A percentile compares a stretch with the other conserved stretches of the same genome.
These are phyloP conservation scores for Trematomus loennbergii DNA, from an alignment of 2,113 vertebrate genomes.

Conservation along the genomic window DNA sequence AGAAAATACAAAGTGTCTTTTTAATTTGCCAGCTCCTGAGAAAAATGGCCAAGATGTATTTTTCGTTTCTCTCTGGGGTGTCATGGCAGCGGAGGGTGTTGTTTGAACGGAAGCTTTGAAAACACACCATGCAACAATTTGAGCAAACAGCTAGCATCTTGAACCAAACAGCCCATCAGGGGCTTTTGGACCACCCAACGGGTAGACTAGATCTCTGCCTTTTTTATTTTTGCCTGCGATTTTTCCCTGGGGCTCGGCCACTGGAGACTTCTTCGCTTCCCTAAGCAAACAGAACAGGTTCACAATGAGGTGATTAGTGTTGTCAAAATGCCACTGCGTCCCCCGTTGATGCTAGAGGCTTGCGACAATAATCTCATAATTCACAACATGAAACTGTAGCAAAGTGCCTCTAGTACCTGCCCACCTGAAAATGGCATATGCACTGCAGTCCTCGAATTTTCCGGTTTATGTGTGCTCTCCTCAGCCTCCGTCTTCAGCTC, in stretches of 20 bases:
- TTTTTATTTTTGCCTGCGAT: slow-evolving; percentile 30
- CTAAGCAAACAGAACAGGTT: slow-evolving; percentile 58
- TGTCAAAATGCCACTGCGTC: slow-evolving; percentile 65
- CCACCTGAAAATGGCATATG: slow-evolving; percentile 28
- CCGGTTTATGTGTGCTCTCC: slow-evolving; percentile 9
- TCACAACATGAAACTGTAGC: slow-evolving; percentile 6
- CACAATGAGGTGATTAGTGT: slow-evolving; percentile 68
- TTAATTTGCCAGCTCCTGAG: slow-evolving; percentile 47
- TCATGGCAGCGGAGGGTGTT: slow-evolving; percentile 25
- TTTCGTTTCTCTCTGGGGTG: slow-evolving; percentile 26
- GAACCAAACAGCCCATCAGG: slow-evolving; percentile 56
- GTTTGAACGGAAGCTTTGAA: slow-evolving; percentile 70
- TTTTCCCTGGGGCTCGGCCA: slow-evolving; percentile 17
- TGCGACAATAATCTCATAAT: slow-evolving; percentile 57
- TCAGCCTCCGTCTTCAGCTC: slow-evolving; percentile 9
- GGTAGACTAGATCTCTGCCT: slow-evolving; percentile 34
- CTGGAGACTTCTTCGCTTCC: slow-evolving; percentile 32
- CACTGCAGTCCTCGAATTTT: background rate
- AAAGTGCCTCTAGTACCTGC: slow-evolving; percentile 11
- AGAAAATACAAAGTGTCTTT: slow-evolving; percentile 59
- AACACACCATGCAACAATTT: slow-evolving; percentile 59
- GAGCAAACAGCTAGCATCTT: slow-evolving; percentile 56
- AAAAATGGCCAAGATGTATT: slow-evolving; percentile 42
- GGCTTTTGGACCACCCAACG: slow-evolving; percentile 50
- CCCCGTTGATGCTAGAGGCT: slow-evolving; percentile 39